phyloP scores from a whole-genome alignment of 2,113 vertebrate genomes.

The Ictalurus furcatus region DNA sequence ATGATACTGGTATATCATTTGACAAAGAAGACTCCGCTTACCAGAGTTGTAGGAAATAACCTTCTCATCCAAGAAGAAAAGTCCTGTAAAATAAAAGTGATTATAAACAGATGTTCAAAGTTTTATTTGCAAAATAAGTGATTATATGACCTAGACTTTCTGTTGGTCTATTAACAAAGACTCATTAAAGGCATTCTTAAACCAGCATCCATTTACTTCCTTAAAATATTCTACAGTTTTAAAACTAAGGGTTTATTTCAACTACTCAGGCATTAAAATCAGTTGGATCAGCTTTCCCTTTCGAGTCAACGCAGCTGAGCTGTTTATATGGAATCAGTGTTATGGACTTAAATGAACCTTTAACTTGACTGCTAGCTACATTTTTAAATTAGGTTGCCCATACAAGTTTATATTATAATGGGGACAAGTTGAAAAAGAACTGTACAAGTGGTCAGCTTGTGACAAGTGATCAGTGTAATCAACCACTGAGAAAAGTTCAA shows the following conservation, averaged over 20 bases:
- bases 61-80: background rate
- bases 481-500: background rate
- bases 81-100: slow-evolving; percentile 6
- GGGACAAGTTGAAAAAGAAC: background rate
- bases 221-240: background rate
- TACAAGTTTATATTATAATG: background rate
- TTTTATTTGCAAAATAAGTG: background rate
- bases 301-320: too few species aligned
- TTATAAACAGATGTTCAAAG: background rate
- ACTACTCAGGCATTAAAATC: background rate
- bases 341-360: background rate
- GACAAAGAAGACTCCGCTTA: background rate
- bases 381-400: background rate
- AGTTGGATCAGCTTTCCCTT: background rate
- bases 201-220: background rate
- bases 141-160: background rate
- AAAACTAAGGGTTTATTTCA: background rate
- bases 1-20: background rate
- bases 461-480: background rate
- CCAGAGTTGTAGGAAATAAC: background rate
- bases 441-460: background rate
- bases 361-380: background rate
- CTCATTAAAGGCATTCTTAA: background rate
- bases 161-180: too few species aligned
- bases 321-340: background rate